Percentiles rank a stretch among this genome's conserved stretches.
phyloP scores from a whole-genome alignment of 2,888 invertebrate species.

The Orchestes rusci region DNA sequence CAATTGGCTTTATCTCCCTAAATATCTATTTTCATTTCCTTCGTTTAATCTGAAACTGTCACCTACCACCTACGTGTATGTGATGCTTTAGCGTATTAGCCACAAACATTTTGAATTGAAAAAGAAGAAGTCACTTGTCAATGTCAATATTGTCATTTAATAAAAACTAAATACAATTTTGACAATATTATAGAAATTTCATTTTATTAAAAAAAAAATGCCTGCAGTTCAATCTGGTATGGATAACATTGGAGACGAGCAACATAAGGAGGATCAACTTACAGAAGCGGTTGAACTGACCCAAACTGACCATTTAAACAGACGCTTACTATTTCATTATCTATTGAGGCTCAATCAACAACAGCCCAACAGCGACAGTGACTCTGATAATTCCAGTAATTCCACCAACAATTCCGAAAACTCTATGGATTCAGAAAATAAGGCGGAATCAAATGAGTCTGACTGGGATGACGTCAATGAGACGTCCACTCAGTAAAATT shows the following conservation, averaged over 20 bases:
- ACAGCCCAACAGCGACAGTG: no score
- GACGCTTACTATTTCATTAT: conserved; percentile 56
- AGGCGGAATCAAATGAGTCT: conserved; percentile 5
- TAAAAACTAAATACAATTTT: not conserved
- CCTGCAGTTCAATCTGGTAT: conserved; percentile 7
- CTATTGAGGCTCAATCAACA: no score
- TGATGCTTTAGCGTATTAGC: no score
- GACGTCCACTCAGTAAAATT: conserved; percentile 1
- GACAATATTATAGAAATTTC: not conserved
- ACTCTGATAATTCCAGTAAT: no score
- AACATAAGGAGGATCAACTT: conserved; percentile 2
- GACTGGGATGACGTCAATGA: not conserved
- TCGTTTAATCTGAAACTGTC: no score
- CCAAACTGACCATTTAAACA: conserved; percentile 61
- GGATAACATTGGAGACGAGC: conserved; percentile 3
- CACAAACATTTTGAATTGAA: no score
- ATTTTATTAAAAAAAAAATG: not conserved
- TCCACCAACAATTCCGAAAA: no score
- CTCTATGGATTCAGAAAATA: no score
- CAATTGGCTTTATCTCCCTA: no score
- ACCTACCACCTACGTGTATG: no score
- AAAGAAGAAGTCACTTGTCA: not conserved
- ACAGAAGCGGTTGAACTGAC: conserved; percentile 40
- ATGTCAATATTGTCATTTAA: not conserved
- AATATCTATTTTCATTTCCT: no score